phyloP scores from a whole-genome alignment of 2,113 vertebrate species.

The Channa argus region DNA sequence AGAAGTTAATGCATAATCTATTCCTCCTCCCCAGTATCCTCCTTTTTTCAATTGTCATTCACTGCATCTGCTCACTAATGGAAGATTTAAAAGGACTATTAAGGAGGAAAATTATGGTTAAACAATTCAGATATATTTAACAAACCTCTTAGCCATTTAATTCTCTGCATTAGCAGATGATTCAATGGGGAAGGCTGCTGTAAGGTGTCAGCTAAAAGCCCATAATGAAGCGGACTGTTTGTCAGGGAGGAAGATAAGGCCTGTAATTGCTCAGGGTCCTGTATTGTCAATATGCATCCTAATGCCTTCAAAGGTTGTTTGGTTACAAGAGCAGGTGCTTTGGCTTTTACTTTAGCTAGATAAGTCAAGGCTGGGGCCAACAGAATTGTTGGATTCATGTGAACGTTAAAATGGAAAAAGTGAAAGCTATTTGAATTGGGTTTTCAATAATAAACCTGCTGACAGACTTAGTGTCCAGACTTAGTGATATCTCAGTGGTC shows the following conservation, averaged over 20 bases:
- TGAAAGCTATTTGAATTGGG: constrained; percentile 30
- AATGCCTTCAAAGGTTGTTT: constrained; percentile 49
- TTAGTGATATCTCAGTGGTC: constrained; percentile 31
- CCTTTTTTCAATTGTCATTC: constrained; percentile 52
- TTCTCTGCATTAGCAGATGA: constrained; percentile 63
- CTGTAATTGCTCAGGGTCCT: constrained; percentile 68
- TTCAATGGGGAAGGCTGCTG: constrained; percentile 51
- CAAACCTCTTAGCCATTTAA: constrained; percentile 60
- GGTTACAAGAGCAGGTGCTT: constrained; percentile 53
- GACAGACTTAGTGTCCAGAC: constrained; percentile 31
- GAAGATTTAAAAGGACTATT: constrained; percentile 59
- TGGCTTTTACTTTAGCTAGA: constrained; percentile 10
- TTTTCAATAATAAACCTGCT: constrained; percentile 46
- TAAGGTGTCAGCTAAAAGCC: constrained; percentile 74
- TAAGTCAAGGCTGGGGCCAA: constrained; percentile 29
- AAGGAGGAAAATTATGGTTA: constrained; percentile 50
- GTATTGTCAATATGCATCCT: constrained; percentile 59
- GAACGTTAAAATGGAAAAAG: background rate
- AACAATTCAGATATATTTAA: constrained; percentile 71
- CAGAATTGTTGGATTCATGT: constrained; percentile 18
- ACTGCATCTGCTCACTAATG: constrained; percentile 60
- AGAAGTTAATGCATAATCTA: constrained; percentile 35
- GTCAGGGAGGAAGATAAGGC: constrained; percentile 65
- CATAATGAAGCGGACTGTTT: constrained; percentile 64
- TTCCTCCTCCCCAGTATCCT: constrained; percentile 31